Conservation (phyloP, 2,113 vertebrate species). For the Rana temporaria region DNA sequence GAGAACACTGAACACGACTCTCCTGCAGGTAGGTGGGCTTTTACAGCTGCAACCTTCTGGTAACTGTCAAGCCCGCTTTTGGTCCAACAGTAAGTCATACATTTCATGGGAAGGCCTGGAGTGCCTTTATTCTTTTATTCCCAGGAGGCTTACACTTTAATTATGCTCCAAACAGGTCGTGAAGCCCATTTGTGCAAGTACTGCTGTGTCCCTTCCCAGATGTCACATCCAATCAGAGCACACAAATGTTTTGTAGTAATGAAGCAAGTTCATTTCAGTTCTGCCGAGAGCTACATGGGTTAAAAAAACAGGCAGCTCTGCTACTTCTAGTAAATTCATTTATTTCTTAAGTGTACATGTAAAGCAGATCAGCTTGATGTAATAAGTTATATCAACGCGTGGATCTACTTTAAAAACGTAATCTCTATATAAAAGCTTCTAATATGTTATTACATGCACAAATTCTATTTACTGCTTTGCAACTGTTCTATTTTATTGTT, state of each 20-base stretch:
- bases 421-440: no score
- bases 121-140: conserved; percentile 69
- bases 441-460: no score
- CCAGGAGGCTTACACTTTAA: conserved; percentile 68
- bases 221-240: conserved; percentile 66
- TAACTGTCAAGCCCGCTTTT: conserved; percentile 73
- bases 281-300: conserved; percentile 36
- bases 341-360: no score
- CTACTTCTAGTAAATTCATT: background rate
- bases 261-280: conserved; percentile 60
- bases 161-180: conserved; percentile 62
- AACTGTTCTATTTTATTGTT: no score
- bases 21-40: conserved; percentile 63
- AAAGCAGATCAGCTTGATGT: no score
- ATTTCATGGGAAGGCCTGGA: conserved; percentile 66
- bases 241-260: conserved; percentile 63
- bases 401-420: no score
- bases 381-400: no score
- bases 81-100: conserved; percentile 73
- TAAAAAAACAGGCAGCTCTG: background rate
- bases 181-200: conserved; percentile 59
- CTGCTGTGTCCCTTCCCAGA: conserved; percentile 65
- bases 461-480: no score
- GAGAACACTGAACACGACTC: conserved; percentile 55
- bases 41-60: conserved; percentile 65